Percentiles rank a stretch among this genome's conserved stretches.
phyloP scores from a whole-genome alignment of 2,797 vertebrate species.

The Pipistrellus nathusii region DNA sequence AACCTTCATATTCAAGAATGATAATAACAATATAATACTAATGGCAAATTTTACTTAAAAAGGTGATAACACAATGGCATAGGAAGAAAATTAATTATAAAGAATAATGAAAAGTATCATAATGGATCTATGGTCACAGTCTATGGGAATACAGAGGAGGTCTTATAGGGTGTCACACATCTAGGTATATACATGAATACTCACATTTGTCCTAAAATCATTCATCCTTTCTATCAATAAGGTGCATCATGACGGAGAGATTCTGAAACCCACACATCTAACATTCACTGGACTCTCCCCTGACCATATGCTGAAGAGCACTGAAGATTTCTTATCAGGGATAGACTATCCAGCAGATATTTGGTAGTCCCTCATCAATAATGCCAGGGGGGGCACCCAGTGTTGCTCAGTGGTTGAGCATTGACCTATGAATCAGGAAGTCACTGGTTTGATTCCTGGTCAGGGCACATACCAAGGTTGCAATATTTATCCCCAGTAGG shows the following conservation, averaged over 20 bases:
- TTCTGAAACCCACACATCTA: background rate
- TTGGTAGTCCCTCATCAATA: background rate
- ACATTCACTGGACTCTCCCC: background rate
- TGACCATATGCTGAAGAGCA: background rate
- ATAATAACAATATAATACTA: background rate
- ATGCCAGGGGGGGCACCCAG: background rate
- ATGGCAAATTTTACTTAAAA: background rate
- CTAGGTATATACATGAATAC: background rate
- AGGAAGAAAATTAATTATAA: conserved; percentile 42
- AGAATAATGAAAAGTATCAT: background rate
- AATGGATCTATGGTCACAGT: background rate
- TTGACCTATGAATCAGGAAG: too few species aligned
- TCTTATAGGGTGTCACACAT: background rate
- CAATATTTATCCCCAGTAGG: too few species aligned
- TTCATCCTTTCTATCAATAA: conserved; percentile 4
- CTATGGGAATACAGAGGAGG: background rate
- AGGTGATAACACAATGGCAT: background rate
- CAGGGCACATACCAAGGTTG: too few species aligned
- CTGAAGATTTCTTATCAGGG: background rate
- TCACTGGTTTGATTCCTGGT: too few species aligned
- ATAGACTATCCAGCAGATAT: background rate
- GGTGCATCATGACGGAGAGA: background rate
- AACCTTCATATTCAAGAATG: background rate
- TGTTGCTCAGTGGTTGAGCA: too few species aligned
- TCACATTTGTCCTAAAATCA: conserved; percentile 35